Evolutionary conservation across 2,113 vertebrate species (phyloP).

Genomic region (Serinus canaria): DNA sequence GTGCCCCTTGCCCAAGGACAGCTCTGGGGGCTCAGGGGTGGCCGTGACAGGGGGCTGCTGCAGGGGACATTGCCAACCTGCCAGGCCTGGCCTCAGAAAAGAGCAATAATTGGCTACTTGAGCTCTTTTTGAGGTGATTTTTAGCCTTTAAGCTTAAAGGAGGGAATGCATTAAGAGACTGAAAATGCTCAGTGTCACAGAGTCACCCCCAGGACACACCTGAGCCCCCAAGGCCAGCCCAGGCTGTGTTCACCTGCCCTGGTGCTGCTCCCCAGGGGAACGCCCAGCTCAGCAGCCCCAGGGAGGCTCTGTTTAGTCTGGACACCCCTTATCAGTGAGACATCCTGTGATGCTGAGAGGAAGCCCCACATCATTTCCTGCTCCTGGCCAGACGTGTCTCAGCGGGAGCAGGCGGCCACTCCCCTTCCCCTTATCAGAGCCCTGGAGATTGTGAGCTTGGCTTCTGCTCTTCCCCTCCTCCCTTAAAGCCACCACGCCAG

Average conservation of each 20-base stretch:
- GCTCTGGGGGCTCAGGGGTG: not conserved
- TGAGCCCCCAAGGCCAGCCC: not conserved
- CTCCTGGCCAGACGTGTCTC: slow-evolving; percentile 50
- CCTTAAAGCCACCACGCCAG: not conserved
- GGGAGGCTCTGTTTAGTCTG: slow-evolving; percentile 79
- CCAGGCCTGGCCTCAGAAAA: not conserved
- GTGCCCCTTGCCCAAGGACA: not conserved
- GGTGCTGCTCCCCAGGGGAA: not conserved
- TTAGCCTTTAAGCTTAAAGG: not conserved
- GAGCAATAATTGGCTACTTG: no score
- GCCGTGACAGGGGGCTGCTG: not conserved
- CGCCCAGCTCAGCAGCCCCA: slow-evolving; percentile 46
- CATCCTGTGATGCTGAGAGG: slow-evolving; percentile 75
- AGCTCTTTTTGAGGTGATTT: not conserved
- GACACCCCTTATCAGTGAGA: slow-evolving; percentile 70
- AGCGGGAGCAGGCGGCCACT: not conserved
- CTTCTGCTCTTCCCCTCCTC: not conserved
- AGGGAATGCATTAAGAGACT: not conserved
- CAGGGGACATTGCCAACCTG: not conserved
- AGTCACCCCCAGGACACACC: not conserved
- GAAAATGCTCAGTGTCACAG: not conserved
- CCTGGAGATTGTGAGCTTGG: not conserved
- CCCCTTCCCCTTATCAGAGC: slow-evolving; percentile 64
- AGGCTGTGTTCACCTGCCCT: not conserved
- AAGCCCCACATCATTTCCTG: slow-evolving; percentile 79